These are phyloP conservation scores for Herpetotheres cachinnans DNA, from an alignment of 2,113 vertebrate species.

Conservation along the genomic window DNA sequence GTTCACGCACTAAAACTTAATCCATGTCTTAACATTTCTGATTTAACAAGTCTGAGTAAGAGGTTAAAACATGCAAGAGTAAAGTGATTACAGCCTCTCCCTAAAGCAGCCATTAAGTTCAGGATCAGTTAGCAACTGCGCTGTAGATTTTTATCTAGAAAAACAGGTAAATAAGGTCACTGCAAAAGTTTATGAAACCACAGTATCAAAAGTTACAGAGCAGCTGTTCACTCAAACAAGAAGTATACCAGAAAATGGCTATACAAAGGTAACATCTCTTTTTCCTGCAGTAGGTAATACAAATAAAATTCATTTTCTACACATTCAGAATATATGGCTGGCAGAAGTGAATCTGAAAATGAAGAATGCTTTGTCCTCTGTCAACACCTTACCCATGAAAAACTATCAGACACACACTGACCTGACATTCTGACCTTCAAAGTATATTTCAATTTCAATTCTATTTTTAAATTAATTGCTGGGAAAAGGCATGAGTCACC, in stretches of 20 bases:
- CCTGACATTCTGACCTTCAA: slow-evolving; percentile 4
- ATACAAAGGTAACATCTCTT: not conserved
- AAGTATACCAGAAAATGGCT: not conserved
- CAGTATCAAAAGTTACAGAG: not conserved
- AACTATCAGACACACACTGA: not conserved
- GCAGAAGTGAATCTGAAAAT: not conserved
- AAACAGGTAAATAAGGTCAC: not conserved
- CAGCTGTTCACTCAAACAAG: not conserved
- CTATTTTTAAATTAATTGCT: slow-evolving; percentile 60
- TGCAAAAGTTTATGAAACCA: not conserved
- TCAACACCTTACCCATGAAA: slow-evolving; percentile 7
- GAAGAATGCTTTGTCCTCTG: not conserved
- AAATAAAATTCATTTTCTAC: not conserved
- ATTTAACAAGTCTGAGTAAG: not conserved
- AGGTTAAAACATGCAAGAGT: not conserved
- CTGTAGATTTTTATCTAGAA: not conserved
- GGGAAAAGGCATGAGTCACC: slow-evolving; percentile 61
- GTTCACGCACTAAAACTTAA: not conserved
- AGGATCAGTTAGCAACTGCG: not conserved
- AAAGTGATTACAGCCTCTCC: slow-evolving; percentile 11
- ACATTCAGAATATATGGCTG: not conserved
- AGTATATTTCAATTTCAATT: slow-evolving; percentile 38
- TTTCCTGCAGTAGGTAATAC: not conserved
- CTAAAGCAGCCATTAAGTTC: not conserved
- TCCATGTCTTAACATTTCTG: not conserved